Evolutionary conservation across 2,113 vertebrate species (phyloP), one percentile per base, ranked within the genome.

Genomic region (Motacilla tschutschensis): DNA sequence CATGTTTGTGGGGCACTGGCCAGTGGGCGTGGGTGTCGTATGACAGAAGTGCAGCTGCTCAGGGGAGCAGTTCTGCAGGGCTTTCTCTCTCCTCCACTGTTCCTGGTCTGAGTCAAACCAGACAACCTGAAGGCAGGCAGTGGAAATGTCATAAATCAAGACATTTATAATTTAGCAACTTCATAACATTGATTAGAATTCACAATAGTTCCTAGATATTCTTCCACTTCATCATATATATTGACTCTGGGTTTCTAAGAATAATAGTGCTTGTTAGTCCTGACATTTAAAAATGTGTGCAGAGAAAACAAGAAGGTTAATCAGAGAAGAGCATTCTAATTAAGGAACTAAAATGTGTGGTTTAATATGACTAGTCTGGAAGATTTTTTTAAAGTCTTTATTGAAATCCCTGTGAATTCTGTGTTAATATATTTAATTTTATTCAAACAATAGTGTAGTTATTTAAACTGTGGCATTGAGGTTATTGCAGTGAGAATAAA

Each of bases 241-340:
- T 38, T 82, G 57, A 74, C 60, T 91, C 31, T 60, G 8, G 18
- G n/a, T 87, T 90, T 93, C 69, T 83, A 67, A 80, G 79, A 53
- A 36, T 66, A 78, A 71, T 67, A 53, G 8, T 79, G 22, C 84
- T 77, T 87, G 69, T 82, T 88, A 84, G 33, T 77, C 74, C 64
- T 88, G 92, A 78, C 84, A 83, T 91, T 93, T 90, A 43, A 78
- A 82, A 90, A 69, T 46, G 6, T 59, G 17, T 47, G n/a, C 26
- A 64, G 69, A 75, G 82, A 83, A 90, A 92, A 88, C 67, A 83
- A 79, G 81, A 94, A 92, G 72, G n/a, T 90, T 93, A 84, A 79
- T 70, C 65, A 53, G 67, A 51, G 48, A 71, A 80, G 25, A 87
- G 47, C 58, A 80, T 90, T 91, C 62, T 87, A 83, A 85, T 93